A percentile compares a stretch with the other conserved stretches of the same genome.
Conservation (phyloP, 2,113 vertebrate genomes). For the Pachycephala philippinensis region DNA sequence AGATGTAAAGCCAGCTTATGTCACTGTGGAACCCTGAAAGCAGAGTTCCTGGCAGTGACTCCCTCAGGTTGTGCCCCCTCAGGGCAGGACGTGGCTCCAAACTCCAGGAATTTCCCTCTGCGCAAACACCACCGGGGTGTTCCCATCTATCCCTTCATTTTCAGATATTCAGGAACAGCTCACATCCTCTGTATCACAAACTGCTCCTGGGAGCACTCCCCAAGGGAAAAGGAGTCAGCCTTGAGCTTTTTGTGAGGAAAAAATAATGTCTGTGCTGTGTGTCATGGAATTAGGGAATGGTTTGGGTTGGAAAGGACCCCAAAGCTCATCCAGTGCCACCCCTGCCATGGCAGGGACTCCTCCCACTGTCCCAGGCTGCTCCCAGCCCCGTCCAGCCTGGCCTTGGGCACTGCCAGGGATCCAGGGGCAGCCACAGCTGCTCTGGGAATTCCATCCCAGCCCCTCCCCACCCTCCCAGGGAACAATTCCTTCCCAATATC, state of each 20-base stretch:
- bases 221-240: not conserved
- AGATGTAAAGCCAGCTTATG: not conserved
- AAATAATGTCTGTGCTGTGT: not conserved
- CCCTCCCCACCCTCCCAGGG: not conserved
- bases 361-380: not conserved
- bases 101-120: fast-evolving
- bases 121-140: not conserved
- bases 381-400: not conserved
- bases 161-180: not conserved
- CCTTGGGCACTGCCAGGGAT: not conserved
- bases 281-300: not conserved
- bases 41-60: not conserved
- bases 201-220: not conserved
- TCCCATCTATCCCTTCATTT: not conserved
- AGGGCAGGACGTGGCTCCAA: not conserved
- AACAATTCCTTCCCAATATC: not conserved
- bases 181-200: not conserved
- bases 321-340: fast-evolving
- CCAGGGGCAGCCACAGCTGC: not conserved
- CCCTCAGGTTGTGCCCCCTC: not conserved
- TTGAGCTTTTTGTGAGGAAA: not conserved
- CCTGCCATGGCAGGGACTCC: not conserved
- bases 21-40: not conserved
- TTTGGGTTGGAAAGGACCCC: not conserved
- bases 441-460: not conserved